These are phyloP conservation scores for Aldabrachelys gigantea DNA, from an alignment of 2,113 vertebrate species.

Conservation along the genomic window DNA sequence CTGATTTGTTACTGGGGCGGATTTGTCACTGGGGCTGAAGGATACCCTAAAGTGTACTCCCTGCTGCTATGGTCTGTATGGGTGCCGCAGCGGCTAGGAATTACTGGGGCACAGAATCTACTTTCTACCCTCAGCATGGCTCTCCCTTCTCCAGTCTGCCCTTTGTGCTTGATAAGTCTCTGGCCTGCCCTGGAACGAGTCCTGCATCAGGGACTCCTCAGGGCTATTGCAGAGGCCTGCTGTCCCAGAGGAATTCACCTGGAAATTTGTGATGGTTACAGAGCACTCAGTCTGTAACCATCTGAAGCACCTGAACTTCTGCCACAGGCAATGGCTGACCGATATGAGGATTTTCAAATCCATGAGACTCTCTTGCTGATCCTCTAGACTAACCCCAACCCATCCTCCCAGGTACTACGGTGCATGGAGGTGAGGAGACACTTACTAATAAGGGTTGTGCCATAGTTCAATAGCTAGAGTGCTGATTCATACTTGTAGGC, in stretches of 20 bases:
- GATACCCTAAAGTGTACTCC: background rate
- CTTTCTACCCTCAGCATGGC: background rate
- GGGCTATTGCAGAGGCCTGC: background rate
- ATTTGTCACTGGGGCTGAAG: background rate
- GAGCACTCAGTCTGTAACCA: background rate
- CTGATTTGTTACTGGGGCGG: background rate
- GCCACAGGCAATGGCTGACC: background rate
- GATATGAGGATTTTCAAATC: background rate
- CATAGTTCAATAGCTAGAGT: background rate
- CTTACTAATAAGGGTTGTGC: background rate
- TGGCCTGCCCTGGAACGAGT: background rate
- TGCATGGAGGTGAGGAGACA: background rate
- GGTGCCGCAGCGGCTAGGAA: background rate
- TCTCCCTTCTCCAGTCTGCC: background rate
- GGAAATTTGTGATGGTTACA: background rate
- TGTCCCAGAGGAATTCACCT: background rate
- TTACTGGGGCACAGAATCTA: background rate
- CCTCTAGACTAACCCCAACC: background rate
- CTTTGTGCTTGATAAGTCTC: background rate
- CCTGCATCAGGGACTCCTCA: background rate
- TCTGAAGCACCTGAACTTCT: background rate
- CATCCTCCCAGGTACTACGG: background rate
- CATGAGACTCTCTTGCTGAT: background rate
- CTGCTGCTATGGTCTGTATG: background rate
- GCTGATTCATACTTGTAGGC: background rate